phyloP scores from a whole-genome alignment of 2,113 vertebrate species.

The Pimephales promelas region DNA sequence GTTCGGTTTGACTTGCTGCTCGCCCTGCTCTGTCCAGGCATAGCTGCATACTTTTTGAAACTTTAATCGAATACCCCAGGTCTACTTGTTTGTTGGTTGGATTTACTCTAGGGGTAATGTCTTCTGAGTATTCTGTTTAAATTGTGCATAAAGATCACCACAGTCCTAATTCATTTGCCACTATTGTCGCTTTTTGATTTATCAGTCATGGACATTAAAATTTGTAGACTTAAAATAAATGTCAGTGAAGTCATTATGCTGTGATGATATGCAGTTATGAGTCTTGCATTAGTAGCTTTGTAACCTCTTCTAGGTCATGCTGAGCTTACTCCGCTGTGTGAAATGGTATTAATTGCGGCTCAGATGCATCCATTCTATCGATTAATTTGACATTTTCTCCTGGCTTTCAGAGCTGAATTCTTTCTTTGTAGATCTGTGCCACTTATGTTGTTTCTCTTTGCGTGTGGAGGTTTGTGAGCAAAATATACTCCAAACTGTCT shows the following conservation, averaged over 20 bases:
- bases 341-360: conserved; percentile 6
- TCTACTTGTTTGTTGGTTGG: not conserved
- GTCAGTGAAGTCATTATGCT: not conserved
- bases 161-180: not conserved
- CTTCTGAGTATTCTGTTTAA: not conserved
- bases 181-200: not conserved
- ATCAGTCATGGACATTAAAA: not conserved
- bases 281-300: not conserved
- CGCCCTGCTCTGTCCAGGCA: no score
- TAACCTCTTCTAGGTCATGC: not conserved
- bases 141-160: not conserved
- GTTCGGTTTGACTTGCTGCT: no score
- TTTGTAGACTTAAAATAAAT: not conserved
- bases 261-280: not conserved
- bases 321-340: not conserved
- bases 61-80: no score
- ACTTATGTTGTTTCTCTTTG: not conserved
- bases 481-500: not conserved
- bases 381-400: conserved; percentile 21
- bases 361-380: not conserved
- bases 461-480: not conserved
- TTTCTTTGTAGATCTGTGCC: not conserved
- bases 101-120: not conserved
- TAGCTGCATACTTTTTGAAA: no score
- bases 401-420: not conserved